Conservation (phyloP, 1,140 invertebrate species). For the Drosophila tristis region DNA sequence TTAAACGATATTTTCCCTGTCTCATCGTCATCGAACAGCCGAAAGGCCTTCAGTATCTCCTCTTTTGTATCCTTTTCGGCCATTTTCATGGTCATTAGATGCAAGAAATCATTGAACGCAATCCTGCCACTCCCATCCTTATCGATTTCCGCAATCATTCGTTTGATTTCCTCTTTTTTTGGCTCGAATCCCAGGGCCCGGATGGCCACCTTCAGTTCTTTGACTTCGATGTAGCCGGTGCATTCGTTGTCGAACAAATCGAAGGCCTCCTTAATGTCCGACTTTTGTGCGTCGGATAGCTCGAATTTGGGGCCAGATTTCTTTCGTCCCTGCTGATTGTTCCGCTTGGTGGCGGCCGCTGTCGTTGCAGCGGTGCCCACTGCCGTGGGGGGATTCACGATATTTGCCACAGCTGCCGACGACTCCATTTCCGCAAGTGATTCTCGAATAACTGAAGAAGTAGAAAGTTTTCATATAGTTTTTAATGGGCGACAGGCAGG, state of each 20-base stretch:
- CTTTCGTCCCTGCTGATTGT: constrained; percentile 84
- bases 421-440: constrained; percentile 53
- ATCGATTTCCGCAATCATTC: constrained; percentile 95
- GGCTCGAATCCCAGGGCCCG: constrained; percentile 97
- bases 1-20: constrained; percentile 97
- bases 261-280: constrained; percentile 98
- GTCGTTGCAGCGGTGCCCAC: constrained; percentile 6
- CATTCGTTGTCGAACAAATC: constrained; percentile 96
- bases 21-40: constrained; percentile 97
- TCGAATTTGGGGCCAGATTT: constrained; percentile 91
- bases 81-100: constrained; percentile 97
- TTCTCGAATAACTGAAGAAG: constrained; percentile 26
- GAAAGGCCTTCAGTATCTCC: constrained; percentile 98
- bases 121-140: constrained; percentile 94
- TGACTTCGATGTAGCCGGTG: constrained; percentile 93
- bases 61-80: constrained; percentile 97
- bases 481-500: not conserved
- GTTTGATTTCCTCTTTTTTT: constrained; percentile 98
- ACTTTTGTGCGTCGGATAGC: constrained; percentile 94
- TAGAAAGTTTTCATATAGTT: constrained; percentile 15
- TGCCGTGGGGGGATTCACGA: not conserved
- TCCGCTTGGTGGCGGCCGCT: constrained; percentile 44
- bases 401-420: constrained; percentile 35
- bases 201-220: constrained; percentile 96
- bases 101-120: constrained; percentile 95